phyloP scores from a whole-genome alignment of 2,797 vertebrate species.

The Graptemys geographica region DNA sequence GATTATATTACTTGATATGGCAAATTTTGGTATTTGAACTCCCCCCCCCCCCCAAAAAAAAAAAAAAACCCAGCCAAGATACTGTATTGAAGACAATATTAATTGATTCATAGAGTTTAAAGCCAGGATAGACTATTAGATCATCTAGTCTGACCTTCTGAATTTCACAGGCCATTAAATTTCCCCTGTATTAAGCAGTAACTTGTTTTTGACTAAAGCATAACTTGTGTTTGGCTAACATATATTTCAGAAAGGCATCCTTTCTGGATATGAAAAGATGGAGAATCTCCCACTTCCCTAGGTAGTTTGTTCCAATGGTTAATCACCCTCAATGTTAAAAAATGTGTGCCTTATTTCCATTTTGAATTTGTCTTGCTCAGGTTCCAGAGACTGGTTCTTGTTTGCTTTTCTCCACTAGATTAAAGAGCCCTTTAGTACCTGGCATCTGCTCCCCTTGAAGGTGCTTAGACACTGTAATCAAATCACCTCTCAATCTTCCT shows the following conservation, averaged over 20 bases:
- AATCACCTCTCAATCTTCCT: neutral
- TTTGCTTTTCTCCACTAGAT: neutral
- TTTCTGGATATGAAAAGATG: neutral
- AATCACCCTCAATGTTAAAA: neutral
- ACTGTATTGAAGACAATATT: neutral
- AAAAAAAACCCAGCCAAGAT: neutral
- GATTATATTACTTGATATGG: neutral
- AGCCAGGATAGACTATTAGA: neutral
- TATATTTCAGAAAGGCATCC: neutral
- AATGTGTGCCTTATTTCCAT: neutral
- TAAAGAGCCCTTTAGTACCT: neutral
- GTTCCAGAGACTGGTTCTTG: neutral
- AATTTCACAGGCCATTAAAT: neutral
- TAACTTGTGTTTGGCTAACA: neutral
- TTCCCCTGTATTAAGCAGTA: neutral
- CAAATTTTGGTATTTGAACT: neutral
- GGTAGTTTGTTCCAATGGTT: neutral
- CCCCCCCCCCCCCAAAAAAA: neutral
- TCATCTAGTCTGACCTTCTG: neutral
- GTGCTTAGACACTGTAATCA: neutral
- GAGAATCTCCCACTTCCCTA: neutral
- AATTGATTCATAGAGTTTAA: neutral
- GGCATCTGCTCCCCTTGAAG: neutral
- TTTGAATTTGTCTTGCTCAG: neutral
- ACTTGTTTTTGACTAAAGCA: neutral